Percentiles rank a stretch among this genome's conserved stretches.
Conservation (phyloP, 2,888 invertebrate species). For the Argyra leucocephala region DNA sequence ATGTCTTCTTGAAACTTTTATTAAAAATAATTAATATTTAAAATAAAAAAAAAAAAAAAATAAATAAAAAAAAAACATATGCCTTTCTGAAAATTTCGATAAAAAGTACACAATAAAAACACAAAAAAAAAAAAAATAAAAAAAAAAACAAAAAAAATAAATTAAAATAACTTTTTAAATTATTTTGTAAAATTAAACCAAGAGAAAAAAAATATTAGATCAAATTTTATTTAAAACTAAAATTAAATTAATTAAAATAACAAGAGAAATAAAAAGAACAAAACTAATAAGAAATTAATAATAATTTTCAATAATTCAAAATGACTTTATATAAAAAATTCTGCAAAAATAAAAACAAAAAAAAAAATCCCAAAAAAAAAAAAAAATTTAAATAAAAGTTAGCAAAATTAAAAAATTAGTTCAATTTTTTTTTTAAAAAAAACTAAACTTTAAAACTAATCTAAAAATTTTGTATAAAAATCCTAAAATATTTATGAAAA, state of each 20-base stretch:
- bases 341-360: no score
- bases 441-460: background rate
- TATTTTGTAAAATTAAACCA: slow-evolving; percentile 2
- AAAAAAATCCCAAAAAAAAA: background rate
- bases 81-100: slow-evolving; percentile 6
- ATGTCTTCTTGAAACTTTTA: background rate
- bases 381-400: background rate
- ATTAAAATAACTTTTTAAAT: no score
- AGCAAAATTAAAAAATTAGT: slow-evolving; percentile 3
- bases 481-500: background rate
- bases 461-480: background rate
- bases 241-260: background rate
- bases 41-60: background rate
- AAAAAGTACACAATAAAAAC: slow-evolving; percentile 2
- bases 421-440: background rate
- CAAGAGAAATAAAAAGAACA: no score
- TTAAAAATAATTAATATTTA: background rate
- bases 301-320: background rate
- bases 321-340: background rate
- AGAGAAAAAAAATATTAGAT: no score
- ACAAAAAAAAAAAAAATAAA: no score
- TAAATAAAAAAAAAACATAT: background rate
- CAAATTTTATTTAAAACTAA: background rate
- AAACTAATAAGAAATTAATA: background rate
- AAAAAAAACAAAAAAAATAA: no score